These are phyloP conservation scores for Emydura subglobosa DNA, from an alignment of 2,113 vertebrate genomes.

Conservation along the genomic window DNA sequence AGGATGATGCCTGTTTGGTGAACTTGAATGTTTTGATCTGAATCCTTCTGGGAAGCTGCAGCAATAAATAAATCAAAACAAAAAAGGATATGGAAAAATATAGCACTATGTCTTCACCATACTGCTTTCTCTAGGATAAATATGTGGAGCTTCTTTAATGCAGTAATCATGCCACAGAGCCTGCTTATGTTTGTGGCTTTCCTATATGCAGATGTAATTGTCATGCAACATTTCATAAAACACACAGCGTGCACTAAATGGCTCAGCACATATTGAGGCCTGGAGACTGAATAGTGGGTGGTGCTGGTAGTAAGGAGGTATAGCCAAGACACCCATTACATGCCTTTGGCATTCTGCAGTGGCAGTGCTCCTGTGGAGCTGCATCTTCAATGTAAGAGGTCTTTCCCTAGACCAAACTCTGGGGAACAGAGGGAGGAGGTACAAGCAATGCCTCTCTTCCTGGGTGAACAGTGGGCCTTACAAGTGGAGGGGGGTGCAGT, in stretches of 20 bases:
- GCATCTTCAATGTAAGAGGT: neutral
- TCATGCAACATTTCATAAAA: neutral
- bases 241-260: neutral
- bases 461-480: neutral
- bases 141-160: rapidly evolving
- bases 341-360: rapidly evolving
- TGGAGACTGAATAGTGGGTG: neutral
- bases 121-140: neutral
- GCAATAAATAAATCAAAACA: neutral
- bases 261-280: neutral
- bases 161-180: neutral
- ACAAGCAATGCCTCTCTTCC: neutral
- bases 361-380: neutral
- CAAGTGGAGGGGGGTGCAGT: neutral
- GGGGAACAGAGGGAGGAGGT: neutral
- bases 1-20: neutral
- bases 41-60: neutral
- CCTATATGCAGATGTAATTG: neutral
- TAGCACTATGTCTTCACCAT: neutral
- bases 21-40: neutral
- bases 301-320: neutral
- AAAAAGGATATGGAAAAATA: neutral
- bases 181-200: neutral
- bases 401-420: neutral
- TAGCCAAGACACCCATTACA: neutral